Evolutionary conservation across 2,888 invertebrate species (phyloP).

Genomic region (Mesodorylaimus sp.): DNA sequence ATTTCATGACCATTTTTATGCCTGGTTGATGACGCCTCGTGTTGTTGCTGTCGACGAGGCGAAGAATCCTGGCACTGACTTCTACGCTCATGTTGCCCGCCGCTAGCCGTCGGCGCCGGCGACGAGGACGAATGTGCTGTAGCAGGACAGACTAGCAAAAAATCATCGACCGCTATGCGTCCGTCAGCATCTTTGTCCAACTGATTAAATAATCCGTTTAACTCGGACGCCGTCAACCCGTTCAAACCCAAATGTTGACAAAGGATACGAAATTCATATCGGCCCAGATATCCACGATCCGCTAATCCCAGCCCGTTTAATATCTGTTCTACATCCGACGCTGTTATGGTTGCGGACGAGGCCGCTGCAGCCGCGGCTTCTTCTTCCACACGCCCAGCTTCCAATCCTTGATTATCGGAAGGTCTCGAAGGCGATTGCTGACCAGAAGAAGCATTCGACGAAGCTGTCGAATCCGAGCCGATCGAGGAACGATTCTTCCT

Average conservation of each 20-base stretch:
- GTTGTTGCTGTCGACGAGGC: no score
- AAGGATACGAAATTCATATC: constrained; percentile 3
- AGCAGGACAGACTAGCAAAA: background rate
- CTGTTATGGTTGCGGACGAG: background rate
- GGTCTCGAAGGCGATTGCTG: background rate
- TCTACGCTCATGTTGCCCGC: no score
- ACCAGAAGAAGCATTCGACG: no score
- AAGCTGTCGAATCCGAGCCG: background rate
- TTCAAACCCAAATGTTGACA: constrained; percentile 5
- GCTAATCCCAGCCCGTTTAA: background rate
- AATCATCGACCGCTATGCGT: constrained; percentile 2
- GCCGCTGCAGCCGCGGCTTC: no score
- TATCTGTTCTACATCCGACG: background rate
- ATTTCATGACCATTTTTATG: no score
- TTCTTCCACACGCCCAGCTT: no score
- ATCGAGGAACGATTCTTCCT: background rate
- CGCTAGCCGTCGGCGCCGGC: no score
- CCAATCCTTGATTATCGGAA: no score
- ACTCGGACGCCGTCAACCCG: background rate
- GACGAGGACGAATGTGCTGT: no score
- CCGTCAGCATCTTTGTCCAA: constrained; percentile 5
- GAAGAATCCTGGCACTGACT: no score
- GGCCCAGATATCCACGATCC: background rate
- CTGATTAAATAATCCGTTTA: background rate
- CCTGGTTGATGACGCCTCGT: no score